Percentiles rank a stretch among this genome's conserved stretches.
Conservation (phyloP, 2,888 invertebrate genomes). For the Drosophila limbata region DNA sequence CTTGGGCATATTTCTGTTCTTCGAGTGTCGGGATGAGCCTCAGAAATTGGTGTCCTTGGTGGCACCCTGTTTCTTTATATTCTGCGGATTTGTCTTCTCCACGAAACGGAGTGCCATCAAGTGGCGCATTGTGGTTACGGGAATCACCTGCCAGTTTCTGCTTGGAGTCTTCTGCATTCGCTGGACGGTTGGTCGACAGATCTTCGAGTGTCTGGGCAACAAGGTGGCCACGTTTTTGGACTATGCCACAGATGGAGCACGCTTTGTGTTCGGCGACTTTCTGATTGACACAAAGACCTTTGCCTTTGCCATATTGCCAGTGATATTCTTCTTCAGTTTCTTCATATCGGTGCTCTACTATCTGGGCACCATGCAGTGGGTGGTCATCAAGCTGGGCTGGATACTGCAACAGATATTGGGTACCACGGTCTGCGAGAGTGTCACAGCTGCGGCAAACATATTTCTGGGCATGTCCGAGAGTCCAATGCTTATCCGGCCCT, state of each 20-base stretch:
- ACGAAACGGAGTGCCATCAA: conserved; percentile 88
- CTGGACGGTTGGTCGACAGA: conserved; percentile 91
- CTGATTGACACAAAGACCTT: conserved; percentile 89
- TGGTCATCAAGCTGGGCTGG: conserved; percentile 93
- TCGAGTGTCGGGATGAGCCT: conserved; percentile 88
- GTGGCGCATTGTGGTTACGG: conserved; percentile 93
- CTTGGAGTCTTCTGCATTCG: conserved; percentile 94
- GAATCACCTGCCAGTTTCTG: conserved; percentile 92
- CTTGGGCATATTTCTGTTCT: conserved; percentile 87
- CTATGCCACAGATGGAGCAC: conserved; percentile 92
- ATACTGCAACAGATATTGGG: conserved; percentile 90
- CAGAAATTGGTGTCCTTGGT: conserved; percentile 89
- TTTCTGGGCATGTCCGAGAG: conserved; percentile 98
- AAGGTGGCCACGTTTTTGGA: conserved; percentile 91
- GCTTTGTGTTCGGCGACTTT: conserved; percentile 92
- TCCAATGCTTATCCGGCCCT: conserved; percentile 94
- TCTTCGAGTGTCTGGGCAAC: conserved; percentile 88
- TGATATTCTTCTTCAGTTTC: conserved; percentile 97
- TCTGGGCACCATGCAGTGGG: conserved; percentile 94
- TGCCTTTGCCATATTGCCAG: conserved; percentile 95
- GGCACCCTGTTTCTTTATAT: conserved; percentile 89
- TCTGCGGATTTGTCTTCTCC: conserved; percentile 88
- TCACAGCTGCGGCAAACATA: conserved; percentile 96
- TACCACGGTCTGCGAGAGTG: conserved; percentile 97
- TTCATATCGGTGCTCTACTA: conserved; percentile 95